Evolutionary conservation across 2,113 vertebrate genomes (phyloP), one percentile per base, ranked within the genome.

Genomic region (Trichomycterus rosablanca): DNA sequence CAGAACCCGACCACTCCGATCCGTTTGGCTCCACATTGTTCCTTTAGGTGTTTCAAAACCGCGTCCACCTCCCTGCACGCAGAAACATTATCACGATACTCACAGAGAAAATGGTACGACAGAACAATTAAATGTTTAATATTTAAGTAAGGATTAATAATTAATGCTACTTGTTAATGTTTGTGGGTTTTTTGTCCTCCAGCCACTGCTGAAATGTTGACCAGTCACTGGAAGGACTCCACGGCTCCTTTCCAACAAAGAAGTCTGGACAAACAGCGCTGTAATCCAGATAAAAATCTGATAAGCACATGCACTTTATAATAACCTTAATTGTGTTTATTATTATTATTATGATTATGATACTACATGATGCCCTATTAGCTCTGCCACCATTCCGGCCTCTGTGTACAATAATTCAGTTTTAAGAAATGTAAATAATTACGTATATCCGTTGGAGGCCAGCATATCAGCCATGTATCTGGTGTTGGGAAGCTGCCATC

Each of bases 391-490:
- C n/a, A n/a, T n/a, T n/a, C n/a, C n/a, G n/a, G n/a, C n/a, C n/a
- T n/a, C n/a, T n/a, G n/a, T n/a, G n/a, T n/a, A n/a, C n/a, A n/a
- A n/a, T n/a, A n/a, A n/a, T n/a, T n/a, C n/a, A n/a, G n/a, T n/a
- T n/a, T n/a, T n/a, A n/a, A n/a, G n/a, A n/a, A n/a, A n/a, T n/a
- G n/a, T n/a, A n/a, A n/a, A 40, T 32, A 14, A 63, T 88, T 79
- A 94, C 95, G 79, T 80, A 73, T 93, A 98, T 86, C 94, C 93
- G 12, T 91, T 89, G 18, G 81, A 62, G 7, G 93, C 85, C 19
- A 98, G 79, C 81, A 96, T 86, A 66, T 98, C 95, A 0, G 89
- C 88, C 69, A 98, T 91, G 42, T 89, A 96, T 88, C 93, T 88
- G 1, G 89, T 96, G 50, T 97, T 96, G 63, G 93, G 85, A 24